Conservation (phyloP, 2,888 invertebrate species). For the Saturnia pavonia region DNA sequence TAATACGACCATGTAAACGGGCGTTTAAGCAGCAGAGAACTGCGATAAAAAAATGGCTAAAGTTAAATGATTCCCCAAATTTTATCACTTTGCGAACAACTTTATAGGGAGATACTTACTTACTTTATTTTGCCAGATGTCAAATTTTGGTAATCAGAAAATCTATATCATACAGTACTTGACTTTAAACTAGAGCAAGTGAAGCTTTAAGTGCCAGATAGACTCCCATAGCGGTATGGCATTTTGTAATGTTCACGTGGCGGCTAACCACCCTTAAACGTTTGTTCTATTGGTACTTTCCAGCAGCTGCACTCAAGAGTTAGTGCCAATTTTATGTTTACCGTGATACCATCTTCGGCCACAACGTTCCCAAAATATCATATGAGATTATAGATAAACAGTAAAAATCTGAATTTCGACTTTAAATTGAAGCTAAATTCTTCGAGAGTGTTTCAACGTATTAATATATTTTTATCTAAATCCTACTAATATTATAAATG, state of each 20-base stretch:
- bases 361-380: too few species aligned
- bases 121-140: neutral
- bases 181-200: neutral
- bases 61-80: neutral
- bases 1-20: slow-evolving; percentile 18
- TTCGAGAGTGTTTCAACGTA: too few species aligned
- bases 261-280: neutral
- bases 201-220: neutral
- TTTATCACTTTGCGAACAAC: neutral
- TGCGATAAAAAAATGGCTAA: slow-evolving; percentile 14
- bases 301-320: neutral
- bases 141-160: neutral
- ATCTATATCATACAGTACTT: neutral
- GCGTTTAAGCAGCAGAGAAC: neutral
- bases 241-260: neutral
- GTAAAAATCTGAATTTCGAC: too few species aligned
- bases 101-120: neutral
- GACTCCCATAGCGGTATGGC: neutral
- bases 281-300: neutral
- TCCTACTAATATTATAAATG: too few species aligned
- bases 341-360: neutral
- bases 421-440: too few species aligned
- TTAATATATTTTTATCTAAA: too few species aligned
- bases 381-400: too few species aligned
- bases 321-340: neutral